Evolutionary conservation across 1,140 invertebrate genomes (phyloP).

Genomic region (Nixonia krombeini): DNA sequence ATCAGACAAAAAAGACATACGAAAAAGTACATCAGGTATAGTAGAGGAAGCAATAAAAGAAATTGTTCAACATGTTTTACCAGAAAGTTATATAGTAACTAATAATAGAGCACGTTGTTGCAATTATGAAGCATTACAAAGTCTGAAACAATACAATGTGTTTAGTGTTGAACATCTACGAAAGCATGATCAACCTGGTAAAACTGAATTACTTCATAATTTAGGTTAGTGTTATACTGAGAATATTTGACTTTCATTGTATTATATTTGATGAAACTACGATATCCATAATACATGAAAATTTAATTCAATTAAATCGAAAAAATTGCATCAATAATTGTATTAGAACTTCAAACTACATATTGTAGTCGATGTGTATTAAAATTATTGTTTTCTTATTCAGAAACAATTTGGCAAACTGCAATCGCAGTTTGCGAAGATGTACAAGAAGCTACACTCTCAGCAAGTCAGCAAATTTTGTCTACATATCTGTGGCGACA

Average conservation of each 20-base stretch:
- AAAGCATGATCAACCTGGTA: conserved; percentile 62
- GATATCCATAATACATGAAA: too few species aligned
- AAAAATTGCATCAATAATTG: too few species aligned
- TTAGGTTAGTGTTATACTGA: conserved; percentile 48
- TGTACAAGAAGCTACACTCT: conserved; percentile 63
- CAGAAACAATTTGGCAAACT: conserved; percentile 70
- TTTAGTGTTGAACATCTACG: conserved; percentile 65
- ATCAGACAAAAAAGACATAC: conserved; percentile 39
- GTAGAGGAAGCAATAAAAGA: conserved; percentile 65
- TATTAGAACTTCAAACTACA: too few species aligned
- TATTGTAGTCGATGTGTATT: too few species aligned
- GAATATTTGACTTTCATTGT: too few species aligned
- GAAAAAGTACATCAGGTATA: conserved; percentile 41
- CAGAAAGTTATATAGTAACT: conserved; percentile 65
- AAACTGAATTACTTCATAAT: conserved; percentile 60
- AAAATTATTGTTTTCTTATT: conserved; percentile 21
- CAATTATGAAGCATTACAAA: conserved; percentile 62
- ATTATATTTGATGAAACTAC: too few species aligned
- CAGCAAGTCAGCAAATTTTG: conserved; percentile 57
- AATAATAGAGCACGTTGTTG: conserved; percentile 65
- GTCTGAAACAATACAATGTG: conserved; percentile 62
- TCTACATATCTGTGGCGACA: conserved; percentile 66
- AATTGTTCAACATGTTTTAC: conserved; percentile 56
- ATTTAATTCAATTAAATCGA: too few species aligned
- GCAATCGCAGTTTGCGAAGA: conserved; percentile 67